These are phyloP conservation scores for Andricus curvator DNA, from an alignment of 2,888 invertebrate genomes.

Conservation along the genomic window DNA sequence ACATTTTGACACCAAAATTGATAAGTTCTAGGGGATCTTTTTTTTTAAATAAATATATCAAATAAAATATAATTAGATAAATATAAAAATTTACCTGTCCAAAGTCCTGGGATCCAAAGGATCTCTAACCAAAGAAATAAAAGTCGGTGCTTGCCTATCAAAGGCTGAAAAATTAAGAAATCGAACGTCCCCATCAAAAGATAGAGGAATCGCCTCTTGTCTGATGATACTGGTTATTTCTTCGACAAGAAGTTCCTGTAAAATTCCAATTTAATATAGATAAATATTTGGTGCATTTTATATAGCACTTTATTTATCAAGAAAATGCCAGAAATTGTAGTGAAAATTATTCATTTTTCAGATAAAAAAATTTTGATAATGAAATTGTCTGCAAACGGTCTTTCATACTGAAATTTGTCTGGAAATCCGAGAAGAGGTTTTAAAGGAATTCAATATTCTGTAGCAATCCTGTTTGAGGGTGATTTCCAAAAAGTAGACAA, in stretches of 20 bases:
- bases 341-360: no score
- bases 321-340: not conserved
- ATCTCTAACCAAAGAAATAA: conserved; percentile 82
- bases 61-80: not conserved
- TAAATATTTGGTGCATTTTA: not conserved
- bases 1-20: no score
- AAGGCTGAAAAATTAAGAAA: conserved; percentile 82
- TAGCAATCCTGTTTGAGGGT: no score
- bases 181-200: conserved; percentile 82
- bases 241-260: conserved; percentile 80
- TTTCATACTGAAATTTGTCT: no score
- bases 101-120: conserved; percentile 80
- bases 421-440: no score
- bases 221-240: conserved; percentile 79
- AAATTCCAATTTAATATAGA: conserved; percentile 49
- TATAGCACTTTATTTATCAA: not conserved
- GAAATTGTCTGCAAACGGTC: no score
- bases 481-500: no score
- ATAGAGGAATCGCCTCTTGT: conserved; percentile 81
- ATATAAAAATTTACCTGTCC: conserved; percentile 76
- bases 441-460: no score
- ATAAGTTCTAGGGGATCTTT: no score
- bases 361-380: no score
- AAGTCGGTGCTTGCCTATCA: conserved; percentile 81
- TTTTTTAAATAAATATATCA: no score